Evolutionary conservation across 2,113 vertebrate species (phyloP).

Genomic region (Podiceps cristatus): DNA sequence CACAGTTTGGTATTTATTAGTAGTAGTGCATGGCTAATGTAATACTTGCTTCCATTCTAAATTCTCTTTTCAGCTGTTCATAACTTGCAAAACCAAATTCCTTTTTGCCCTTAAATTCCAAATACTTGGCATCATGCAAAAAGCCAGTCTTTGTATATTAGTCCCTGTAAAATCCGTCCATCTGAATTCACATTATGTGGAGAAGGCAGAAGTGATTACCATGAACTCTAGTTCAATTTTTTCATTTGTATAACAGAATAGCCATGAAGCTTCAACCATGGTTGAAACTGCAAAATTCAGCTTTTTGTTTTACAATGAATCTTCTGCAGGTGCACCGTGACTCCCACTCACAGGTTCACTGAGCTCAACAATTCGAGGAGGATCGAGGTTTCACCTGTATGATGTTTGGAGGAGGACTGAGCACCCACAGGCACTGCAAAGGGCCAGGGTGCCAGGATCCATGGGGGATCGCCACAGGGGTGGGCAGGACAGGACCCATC

Average conservation of each 20-base stretch:
- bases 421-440: background rate
- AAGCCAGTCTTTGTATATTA: background rate
- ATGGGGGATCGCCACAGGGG: rapidly evolving
- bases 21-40: background rate
- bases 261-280: background rate
- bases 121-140: background rate
- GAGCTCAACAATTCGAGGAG: background rate
- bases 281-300: background rate
- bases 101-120: background rate
- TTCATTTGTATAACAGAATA: background rate
- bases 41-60: background rate
- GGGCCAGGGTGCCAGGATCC: background rate
- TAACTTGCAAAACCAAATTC: constrained; percentile 11
- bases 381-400: background rate
- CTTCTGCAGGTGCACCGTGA: background rate
- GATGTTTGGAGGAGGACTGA: background rate
- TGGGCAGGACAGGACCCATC: background rate
- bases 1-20: background rate
- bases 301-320: background rate
- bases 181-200: background rate
- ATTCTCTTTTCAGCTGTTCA: background rate
- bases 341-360: background rate
- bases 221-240: background rate
- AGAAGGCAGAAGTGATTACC: background rate
- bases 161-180: background rate